Percentiles rank a stretch among this genome's conserved stretches.
phyloP scores from a whole-genome alignment of 2,797 vertebrate genomes.

The Acridotheres tristis region DNA sequence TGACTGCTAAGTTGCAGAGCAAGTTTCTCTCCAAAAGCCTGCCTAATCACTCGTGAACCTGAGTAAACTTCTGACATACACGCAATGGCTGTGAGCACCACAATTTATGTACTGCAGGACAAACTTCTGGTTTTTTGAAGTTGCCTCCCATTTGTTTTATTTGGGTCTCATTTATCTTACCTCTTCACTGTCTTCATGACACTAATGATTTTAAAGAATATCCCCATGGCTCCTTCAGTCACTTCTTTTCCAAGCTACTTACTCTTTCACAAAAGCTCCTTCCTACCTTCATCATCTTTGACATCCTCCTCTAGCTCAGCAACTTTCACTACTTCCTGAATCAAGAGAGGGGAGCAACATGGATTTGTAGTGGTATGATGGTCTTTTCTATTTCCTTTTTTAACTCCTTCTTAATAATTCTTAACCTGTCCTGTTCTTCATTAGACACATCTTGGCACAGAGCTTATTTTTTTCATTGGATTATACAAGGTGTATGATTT shows the following conservation, averaged over 20 bases:
- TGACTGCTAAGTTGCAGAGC: conserved; percentile 4
- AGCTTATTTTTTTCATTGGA: not conserved
- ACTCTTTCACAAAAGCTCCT: not conserved
- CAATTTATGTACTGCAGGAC: not conserved
- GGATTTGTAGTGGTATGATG: not conserved
- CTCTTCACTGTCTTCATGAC: not conserved
- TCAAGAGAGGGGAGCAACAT: not conserved
- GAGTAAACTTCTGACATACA: not conserved
- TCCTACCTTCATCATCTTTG: not conserved
- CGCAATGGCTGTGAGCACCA: rapidly evolving
- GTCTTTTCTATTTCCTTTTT: not conserved
- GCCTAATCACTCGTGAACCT: not conserved
- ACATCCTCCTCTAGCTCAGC: not conserved
- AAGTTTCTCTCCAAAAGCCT: not conserved
- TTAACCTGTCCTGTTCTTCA: not conserved
- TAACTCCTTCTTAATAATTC: not conserved
- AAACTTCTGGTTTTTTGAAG: not conserved
- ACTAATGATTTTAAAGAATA: not conserved
- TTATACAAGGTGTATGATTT: not conserved
- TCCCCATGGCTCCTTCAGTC: not conserved
- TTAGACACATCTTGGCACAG: not conserved
- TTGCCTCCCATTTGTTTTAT: not conserved
- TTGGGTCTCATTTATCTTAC: not conserved
- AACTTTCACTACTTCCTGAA: not conserved
- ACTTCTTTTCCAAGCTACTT: not conserved